Evolutionary conservation across 2,888 invertebrate genomes (phyloP), one percentile per base, ranked within the genome.

Genomic region (Lycia hirtaria): DNA sequence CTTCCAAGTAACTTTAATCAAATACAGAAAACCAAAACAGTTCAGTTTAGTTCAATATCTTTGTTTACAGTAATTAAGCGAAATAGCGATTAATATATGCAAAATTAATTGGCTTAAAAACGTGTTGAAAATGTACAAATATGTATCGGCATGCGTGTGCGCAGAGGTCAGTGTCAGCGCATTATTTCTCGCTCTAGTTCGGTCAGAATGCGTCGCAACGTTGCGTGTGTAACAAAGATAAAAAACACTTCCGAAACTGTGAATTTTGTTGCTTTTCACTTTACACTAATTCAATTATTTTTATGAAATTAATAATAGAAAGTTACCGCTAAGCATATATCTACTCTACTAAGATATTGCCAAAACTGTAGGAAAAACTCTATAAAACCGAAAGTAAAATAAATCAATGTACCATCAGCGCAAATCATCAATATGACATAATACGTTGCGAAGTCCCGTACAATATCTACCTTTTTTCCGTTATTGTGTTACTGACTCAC

Each of bases 121-220:
- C 20, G 24, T 45, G 28, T 53, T 22, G 35, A 55, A 54, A 54
- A 12, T 35, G 10, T 17, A 33, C 24, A 48, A 41, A 48, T 28
- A 7, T 47, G 24, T 32, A 12, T 28, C 9, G 2, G 4, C 10
- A 43, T 24, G 45, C 43, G 48, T 44, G 17, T 30, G 43, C 43
- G 48, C 54, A 45, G 52, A 48, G 59, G 64, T 64, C 61, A 64
- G 33, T 64, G 61, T 59, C 64, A 59, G 51, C 28, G 44, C 48
- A 50, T 57, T 44, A 28, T 54, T 51, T 56, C 30, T 43, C 55
- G 61, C 50, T 63, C 58, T 51, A 65, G 32, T 62, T 64, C 35
- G 24, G 32, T 15, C 52, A 30, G 30, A 35, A 45, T 41, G 41
- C 43, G 54, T 48, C 26, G 57, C 55, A 32, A 41, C 22, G 19